Base-by-base conservation (phyloP, 2,113 vertebrate species). In the Rhipidura dahli region DNA sequence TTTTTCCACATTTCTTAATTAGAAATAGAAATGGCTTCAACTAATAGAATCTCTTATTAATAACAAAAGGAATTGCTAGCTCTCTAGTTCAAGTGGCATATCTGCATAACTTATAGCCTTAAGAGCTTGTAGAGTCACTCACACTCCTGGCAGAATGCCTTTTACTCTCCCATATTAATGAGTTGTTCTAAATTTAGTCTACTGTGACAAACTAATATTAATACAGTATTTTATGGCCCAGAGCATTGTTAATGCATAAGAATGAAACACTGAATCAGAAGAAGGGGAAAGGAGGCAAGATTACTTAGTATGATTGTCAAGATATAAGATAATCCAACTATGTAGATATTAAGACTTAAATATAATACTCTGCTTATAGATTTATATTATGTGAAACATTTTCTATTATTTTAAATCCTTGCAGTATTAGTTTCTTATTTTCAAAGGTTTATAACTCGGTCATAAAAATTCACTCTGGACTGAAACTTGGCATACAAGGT, bases 281-380 rank as follows among this genome's bases (percentile, higher is more conserved):
- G 87, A 95, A 96, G 84, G 84, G 94, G 94, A 53, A 87, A 93
- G 93, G 96, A 96, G 94, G 96, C 54, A 84, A 97, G 98, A 98
- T 98, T 98, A 98, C 97, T 98, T 98, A 97, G 97, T 98, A 93
- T 98, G 98, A 98, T 98, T 98, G 98, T 98, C 97, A 98, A 98
- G 98, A 97, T 97, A 97, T 28, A 98, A 97, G 93, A 98, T 98
- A 98, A 98, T 98, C 98, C 98, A 97, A 97, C 96, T 98, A 97
- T 98, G 98, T 98, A 98, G 98, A 98, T 98, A 98, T 98, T 98
- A 98, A 98, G 98, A 98, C 98, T 98, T 98, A 98, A 98, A 98
- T 97, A 97, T 98, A 98, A 98, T 98, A 87, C 98, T 97, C 97
- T 98, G 98, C 98, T 98, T 98, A 98, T 97, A 95, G 98, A 98